Base-by-base conservation (phyloP, 1,140 invertebrate species). In the Aphelinus atriplicis region DNA sequence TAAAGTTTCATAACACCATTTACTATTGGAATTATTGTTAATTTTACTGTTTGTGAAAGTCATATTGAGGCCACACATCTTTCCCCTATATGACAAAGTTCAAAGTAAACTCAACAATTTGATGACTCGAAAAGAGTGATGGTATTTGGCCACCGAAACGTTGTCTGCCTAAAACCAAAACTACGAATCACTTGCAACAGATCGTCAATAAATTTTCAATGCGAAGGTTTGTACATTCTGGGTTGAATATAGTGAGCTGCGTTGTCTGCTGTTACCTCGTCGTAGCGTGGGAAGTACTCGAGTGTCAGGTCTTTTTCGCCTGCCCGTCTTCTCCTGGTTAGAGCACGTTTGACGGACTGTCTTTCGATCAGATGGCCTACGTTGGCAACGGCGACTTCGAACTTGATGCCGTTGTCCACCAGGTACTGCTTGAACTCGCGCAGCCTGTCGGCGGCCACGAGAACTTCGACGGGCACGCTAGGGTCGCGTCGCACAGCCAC, bases 371-470 rank as follows among this genome's bases (percentile, higher is more conserved):
- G 42, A 9, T 53, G 3, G 2, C 73, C 42, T 1, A 80, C 71
- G 6, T 81, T 62, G 0, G 78, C 61, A 1, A 78, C 53, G 47
- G n/a, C 7, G 9, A 81, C 75, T 0, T 73, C 64, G 43, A 75
- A 80, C 2, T 43, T 46, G 42, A 81, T 74, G 10, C 3, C 4
- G n/a, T 74, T 45, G 2, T 45, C 5, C 1, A 66, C 7, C 0
- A 81, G 68, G 0, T 66, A 3, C 1, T 26, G 2, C 42, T 80
- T 81, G 48, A 81, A 81, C 0, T 9, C 0, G 1, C 55, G 3
- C 1, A 78, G 4, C 26, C 76, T 57, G 7, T 75, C 61, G 1
- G 67, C 73, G 1, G 68, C 70, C 1, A 81, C 75, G 4, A 78
- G 10, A 5, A 81, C 75, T 7, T 80, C 77, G 2, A 64, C 60